phyloP scores from a whole-genome alignment of 2,113 vertebrate genomes.

The Gallinago paraguaiae region DNA sequence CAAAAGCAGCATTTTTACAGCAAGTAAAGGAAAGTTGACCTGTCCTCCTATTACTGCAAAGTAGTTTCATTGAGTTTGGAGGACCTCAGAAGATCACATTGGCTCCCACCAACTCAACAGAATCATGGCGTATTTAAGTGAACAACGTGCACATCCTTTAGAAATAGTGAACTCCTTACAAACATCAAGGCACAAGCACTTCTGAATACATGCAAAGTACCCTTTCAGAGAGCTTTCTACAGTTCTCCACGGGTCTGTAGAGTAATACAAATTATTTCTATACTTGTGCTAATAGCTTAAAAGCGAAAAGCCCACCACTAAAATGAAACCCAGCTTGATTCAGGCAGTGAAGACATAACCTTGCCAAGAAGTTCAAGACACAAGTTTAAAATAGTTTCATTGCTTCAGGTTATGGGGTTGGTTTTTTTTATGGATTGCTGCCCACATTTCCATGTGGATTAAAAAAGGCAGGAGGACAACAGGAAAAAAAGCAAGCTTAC shows the following conservation, averaged over 20 bases:
- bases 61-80: background rate
- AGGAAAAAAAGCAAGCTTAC: background rate
- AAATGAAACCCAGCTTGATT: background rate
- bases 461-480: background rate
- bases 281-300: background rate
- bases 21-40: background rate
- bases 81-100: background rate
- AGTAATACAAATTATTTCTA: background rate
- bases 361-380: background rate
- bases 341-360: background rate
- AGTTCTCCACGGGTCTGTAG: background rate
- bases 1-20: background rate
- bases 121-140: accelerated
- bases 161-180: background rate
- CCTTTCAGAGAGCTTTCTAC: background rate
- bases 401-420: background rate
- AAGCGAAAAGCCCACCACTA: background rate
- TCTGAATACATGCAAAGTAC: background rate
- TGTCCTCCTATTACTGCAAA: background rate
- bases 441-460: background rate
- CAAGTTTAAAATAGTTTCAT: background rate
- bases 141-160: background rate
- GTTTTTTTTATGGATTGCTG: background rate
- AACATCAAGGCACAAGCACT: background rate
- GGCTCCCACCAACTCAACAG: background rate